phyloP scores from a whole-genome alignment of 2,113 vertebrate genomes.

The Otocyon megalotis region DNA sequence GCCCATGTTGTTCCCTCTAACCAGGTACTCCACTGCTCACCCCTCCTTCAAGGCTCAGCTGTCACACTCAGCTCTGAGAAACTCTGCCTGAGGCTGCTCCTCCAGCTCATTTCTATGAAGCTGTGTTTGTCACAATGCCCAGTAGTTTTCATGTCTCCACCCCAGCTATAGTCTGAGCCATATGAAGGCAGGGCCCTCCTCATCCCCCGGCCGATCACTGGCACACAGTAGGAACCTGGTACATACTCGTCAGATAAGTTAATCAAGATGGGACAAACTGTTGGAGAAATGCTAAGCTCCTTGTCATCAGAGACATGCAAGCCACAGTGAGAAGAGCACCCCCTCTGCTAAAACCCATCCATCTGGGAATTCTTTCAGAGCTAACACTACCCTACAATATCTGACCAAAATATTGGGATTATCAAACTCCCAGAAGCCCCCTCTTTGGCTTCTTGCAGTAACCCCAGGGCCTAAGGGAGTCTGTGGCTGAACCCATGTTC shows the following conservation, averaged over 20 bases:
- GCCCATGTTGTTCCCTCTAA: not conserved
- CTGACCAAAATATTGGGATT: not conserved
- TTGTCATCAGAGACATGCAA: not conserved
- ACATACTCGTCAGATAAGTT: not conserved
- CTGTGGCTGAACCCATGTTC: not conserved
- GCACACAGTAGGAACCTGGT: not conserved
- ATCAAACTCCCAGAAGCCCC: not conserved
- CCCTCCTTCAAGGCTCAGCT: not conserved
- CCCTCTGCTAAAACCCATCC: not conserved
- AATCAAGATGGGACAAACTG: not conserved
- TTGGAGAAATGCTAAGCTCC: not conserved
- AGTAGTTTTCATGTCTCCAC: not conserved
- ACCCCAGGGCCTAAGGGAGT: not conserved
- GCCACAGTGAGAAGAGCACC: not conserved
- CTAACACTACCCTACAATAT: not conserved
- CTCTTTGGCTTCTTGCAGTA: not conserved
- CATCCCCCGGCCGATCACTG: not conserved
- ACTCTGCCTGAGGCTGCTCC: not conserved
- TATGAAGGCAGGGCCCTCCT: not conserved
- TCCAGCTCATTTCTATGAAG: not conserved
- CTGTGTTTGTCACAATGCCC: not conserved
- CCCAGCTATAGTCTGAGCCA: not conserved
- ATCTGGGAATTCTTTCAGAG: not conserved
- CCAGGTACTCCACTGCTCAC: not conserved
- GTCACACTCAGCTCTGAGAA: not conserved